Conservation (phyloP, 2,113 vertebrate genomes). For the Gallinago undulata region DNA sequence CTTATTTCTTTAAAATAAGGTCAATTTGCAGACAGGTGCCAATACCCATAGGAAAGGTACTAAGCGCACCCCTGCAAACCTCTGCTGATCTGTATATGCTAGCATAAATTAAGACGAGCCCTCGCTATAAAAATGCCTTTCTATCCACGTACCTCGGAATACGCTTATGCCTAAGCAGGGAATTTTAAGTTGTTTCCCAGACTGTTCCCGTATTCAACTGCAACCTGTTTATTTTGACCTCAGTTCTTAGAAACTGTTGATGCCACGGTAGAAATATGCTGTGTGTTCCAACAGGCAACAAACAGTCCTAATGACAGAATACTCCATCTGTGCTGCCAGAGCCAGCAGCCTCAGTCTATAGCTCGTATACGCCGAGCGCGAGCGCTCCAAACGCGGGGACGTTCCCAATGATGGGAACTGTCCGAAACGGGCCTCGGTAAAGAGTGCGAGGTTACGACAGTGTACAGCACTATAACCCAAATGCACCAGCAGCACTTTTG, state of each 20-base stretch:
- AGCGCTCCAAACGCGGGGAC: accelerated
- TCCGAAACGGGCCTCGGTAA: neutral
- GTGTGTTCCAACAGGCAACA: conserved; percentile 71
- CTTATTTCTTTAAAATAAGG: neutral
- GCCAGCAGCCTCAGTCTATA: conserved; percentile 57
- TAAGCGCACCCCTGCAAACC: neutral
- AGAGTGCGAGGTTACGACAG: neutral
- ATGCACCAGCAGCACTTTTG: neutral
- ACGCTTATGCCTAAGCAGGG: neutral
- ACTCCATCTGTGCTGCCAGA: conserved; percentile 74
- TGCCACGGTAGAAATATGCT: conserved; percentile 69
- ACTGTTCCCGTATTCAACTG: conserved; percentile 32
- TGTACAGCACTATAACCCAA: neutral
- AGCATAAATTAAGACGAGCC: neutral
- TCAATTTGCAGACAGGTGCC: neutral
- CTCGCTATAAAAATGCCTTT: neutral
- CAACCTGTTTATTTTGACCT: conserved; percentile 75
- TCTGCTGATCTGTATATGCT: neutral
- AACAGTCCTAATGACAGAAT: conserved; percentile 67
- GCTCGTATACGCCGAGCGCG: neutral
- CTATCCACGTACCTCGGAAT: neutral
- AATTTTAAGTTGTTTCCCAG: conserved; percentile 6
- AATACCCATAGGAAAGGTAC: neutral
- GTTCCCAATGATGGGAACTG: neutral
- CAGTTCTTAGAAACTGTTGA: conserved; percentile 68